A percentile compares a stretch with the other conserved stretches of the same genome.
These are phyloP conservation scores for Acropora tenuis DNA, from an alignment of 64 coral and sea anemone species.

Conservation along the genomic window DNA sequence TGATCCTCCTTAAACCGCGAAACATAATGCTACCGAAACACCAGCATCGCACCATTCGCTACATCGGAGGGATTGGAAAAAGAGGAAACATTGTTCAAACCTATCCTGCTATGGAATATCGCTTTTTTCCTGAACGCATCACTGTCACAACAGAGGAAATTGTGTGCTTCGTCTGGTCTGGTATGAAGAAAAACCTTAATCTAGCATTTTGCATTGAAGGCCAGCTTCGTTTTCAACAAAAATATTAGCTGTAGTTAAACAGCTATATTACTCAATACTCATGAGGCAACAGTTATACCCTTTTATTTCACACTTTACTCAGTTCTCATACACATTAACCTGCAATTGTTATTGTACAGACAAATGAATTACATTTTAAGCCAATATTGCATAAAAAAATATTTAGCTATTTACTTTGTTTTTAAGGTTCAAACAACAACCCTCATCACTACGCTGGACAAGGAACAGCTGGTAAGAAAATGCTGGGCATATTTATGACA, in stretches of 20 bases:
- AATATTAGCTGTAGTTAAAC: background rate
- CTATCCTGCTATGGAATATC: too few species aligned
- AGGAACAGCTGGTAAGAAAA: conserved; percentile 7
- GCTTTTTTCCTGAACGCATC: conserved; percentile 31
- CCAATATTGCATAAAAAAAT: background rate
- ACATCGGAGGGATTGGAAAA: too few species aligned
- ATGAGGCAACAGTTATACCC: too few species aligned
- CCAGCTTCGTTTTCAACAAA: too few species aligned
- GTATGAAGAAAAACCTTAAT: background rate
- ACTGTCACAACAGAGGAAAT: conserved; percentile 37
- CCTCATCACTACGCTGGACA: background rate
- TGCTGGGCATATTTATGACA: background rate
- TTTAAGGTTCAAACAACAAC: conserved; percentile 22
- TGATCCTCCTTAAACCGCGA: too few species aligned
- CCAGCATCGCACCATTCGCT: too few species aligned
- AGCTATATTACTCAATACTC: too few species aligned
- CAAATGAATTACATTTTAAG: background rate
- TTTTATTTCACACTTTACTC: conserved; percentile 3
- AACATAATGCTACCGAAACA: too few species aligned
- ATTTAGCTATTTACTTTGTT: background rate
- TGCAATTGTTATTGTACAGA: background rate
- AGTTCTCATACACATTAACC: background rate
- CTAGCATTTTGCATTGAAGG: background rate
- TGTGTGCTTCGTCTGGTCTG: conserved; percentile 42
- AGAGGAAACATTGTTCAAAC: too few species aligned